phyloP scores from a whole-genome alignment of 2,797 vertebrate species.

The Pipistrellus nathusii region DNA sequence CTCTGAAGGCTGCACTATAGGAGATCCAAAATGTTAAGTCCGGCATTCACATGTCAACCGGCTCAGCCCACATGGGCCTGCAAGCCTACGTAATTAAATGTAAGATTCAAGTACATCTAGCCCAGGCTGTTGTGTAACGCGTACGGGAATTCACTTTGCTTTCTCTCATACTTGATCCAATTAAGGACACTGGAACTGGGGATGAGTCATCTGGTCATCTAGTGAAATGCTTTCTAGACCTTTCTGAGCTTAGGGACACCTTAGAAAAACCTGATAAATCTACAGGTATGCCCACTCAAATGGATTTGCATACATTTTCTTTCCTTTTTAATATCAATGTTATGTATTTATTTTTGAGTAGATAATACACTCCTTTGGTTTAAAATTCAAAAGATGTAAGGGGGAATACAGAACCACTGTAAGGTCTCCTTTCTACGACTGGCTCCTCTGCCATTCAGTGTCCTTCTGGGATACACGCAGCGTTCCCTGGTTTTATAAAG shows the following conservation, averaged over 20 bases:
- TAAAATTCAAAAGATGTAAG: slow-evolving; percentile 32
- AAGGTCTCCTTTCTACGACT: neutral
- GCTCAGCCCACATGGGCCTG: neutral
- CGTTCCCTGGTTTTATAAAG: neutral
- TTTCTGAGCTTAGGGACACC: neutral
- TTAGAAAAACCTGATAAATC: slow-evolving; percentile 21
- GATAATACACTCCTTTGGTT: slow-evolving; percentile 1
- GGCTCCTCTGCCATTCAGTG: neutral
- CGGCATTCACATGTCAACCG: neutral
- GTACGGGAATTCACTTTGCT: slow-evolving; percentile 30
- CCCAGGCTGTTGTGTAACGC: neutral
- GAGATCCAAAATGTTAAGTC: too few relatives aligned
- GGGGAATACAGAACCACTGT: neutral
- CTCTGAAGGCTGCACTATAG: neutral
- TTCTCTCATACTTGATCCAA: neutral
- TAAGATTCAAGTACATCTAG: neutral
- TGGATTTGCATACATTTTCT: slow-evolving; percentile 14
- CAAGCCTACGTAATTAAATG: neutral
- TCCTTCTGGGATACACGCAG: neutral
- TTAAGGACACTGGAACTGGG: neutral
- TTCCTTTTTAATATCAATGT: slow-evolving; percentile 13
- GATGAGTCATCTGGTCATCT: neutral
- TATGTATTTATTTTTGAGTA: slow-evolving; percentile 36
- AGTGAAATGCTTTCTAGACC: slow-evolving; percentile 34
- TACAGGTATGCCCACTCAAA: neutral